Conservation (phyloP, 2,113 vertebrate genomes). For the Emydocephalus ijimae region DNA sequence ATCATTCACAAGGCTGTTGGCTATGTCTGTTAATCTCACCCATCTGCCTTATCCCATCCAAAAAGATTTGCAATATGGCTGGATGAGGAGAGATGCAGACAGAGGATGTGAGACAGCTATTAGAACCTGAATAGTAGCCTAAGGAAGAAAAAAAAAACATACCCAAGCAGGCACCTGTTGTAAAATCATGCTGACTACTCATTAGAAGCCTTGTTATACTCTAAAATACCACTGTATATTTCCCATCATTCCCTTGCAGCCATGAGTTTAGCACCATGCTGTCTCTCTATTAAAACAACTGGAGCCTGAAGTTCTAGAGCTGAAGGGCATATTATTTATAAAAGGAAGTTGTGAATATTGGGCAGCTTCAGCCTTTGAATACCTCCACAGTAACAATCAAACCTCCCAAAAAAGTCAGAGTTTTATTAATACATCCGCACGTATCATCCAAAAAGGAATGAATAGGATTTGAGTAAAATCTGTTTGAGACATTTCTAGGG, state of each 20-base stretch:
- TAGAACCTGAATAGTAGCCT: not conserved
- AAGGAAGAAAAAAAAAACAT: not conserved
- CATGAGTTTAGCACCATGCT: not conserved
- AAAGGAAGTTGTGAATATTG: not conserved
- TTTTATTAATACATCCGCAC: not conserved
- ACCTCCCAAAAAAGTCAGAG: not conserved
- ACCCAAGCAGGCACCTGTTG: not conserved
- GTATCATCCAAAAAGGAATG: not conserved
- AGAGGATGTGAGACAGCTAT: not conserved
- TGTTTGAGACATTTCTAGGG: not conserved
- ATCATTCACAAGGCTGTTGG: not conserved
- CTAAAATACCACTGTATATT: not conserved
- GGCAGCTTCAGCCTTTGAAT: not conserved
- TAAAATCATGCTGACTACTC: not conserved
- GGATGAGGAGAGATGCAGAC: not conserved
- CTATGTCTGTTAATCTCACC: not conserved
- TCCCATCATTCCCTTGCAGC: not conserved
- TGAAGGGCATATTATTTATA: not conserved
- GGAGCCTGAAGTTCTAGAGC: not conserved
- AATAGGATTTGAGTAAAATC: not conserved
- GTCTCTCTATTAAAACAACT: not conserved
- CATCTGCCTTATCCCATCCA: not conserved
- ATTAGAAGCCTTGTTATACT: not conserved
- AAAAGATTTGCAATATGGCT: not conserved
- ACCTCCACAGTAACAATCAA: not conserved